A percentile compares a stretch with the other conserved stretches of the same genome.
phyloP scores from a whole-genome alignment of 2,113 vertebrate genomes.

The Bungarus multicinctus region DNA sequence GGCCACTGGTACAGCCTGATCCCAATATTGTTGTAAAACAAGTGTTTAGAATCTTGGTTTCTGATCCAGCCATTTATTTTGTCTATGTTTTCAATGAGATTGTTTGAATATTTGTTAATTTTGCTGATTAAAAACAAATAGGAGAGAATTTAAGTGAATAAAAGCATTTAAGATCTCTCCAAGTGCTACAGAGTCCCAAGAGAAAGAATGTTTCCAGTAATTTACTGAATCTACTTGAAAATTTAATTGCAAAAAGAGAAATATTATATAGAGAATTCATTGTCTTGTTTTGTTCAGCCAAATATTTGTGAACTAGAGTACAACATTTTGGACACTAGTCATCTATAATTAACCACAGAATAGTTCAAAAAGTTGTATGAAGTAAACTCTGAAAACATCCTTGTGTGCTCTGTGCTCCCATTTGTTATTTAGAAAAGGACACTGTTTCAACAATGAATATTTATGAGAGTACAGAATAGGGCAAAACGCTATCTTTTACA shows the following conservation, averaged over 20 bases:
- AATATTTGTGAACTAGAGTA: slow-evolving; percentile 21
- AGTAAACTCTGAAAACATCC: slow-evolving; percentile 19
- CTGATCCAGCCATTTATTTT: neutral
- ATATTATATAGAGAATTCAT: neutral
- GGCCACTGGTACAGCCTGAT: neutral
- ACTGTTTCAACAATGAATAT: slow-evolving; percentile 22
- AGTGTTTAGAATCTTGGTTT: neutral
- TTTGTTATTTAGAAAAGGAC: slow-evolving; percentile 21
- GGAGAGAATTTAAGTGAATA: neutral
- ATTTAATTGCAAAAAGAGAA: neutral
- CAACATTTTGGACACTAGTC: slow-evolving; percentile 13
- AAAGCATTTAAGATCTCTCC: neutral
- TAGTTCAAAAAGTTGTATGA: neutral
- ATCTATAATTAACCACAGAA: slow-evolving; percentile 7
- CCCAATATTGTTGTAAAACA: neutral
- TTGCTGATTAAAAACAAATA: neutral
- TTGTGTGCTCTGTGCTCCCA: neutral
- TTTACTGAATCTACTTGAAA: neutral
- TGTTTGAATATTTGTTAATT: neutral
- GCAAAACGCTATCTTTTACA: slow-evolving; percentile 17
- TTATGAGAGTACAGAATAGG: slow-evolving; percentile 2
- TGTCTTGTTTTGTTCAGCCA: slow-evolving; percentile 5
- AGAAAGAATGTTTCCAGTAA: slow-evolving; percentile 10
- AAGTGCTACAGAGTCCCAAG: neutral
- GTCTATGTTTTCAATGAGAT: neutral